A percentile compares a stretch with the other conserved stretches of the same genome.
phyloP scores from a whole-genome alignment of 2,113 vertebrate genomes.

The Malurus melanocephalus region DNA sequence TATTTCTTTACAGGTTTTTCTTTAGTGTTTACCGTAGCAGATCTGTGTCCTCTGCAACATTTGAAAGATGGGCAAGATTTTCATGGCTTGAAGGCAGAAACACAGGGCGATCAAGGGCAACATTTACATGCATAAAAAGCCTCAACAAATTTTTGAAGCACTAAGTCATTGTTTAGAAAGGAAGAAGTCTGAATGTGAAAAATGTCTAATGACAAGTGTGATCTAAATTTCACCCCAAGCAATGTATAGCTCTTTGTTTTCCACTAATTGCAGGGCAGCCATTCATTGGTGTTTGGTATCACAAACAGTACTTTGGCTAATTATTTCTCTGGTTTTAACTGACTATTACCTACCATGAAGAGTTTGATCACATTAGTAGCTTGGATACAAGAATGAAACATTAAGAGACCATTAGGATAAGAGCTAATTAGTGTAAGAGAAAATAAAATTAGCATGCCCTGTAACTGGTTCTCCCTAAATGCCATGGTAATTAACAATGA shows the following conservation, averaged over 20 bases:
- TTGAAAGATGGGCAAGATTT: slow-evolving; percentile 21
- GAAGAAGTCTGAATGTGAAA: slow-evolving; percentile 30
- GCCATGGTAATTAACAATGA: slow-evolving; percentile 25
- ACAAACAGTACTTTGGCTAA: neutral
- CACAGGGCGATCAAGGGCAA: neutral
- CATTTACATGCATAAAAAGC: neutral
- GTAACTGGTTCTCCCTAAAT: neutral
- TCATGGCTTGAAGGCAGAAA: slow-evolving; percentile 17
- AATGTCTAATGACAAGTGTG: slow-evolving; percentile 39
- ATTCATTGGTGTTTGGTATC: neutral
- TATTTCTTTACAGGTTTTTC: neutral
- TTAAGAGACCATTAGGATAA: neutral
- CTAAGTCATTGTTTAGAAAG: slow-evolving; percentile 27
- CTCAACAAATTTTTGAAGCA: slow-evolving; percentile 5
- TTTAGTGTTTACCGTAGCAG: neutral
- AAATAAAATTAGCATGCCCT: slow-evolving; percentile 7
- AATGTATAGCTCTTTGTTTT: slow-evolving; percentile 37
- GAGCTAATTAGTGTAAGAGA: neutral
- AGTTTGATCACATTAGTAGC: neutral
- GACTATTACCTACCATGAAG: neutral
- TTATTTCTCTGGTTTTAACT: neutral
- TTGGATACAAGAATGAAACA: neutral
- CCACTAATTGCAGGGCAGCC: neutral
- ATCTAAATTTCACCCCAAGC: slow-evolving; percentile 48
- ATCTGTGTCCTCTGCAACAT: neutral